Percentiles rank a stretch among this genome's conserved stretches.
Conservation (phyloP, 2,113 vertebrate genomes). For the Sylvietta virens region DNA sequence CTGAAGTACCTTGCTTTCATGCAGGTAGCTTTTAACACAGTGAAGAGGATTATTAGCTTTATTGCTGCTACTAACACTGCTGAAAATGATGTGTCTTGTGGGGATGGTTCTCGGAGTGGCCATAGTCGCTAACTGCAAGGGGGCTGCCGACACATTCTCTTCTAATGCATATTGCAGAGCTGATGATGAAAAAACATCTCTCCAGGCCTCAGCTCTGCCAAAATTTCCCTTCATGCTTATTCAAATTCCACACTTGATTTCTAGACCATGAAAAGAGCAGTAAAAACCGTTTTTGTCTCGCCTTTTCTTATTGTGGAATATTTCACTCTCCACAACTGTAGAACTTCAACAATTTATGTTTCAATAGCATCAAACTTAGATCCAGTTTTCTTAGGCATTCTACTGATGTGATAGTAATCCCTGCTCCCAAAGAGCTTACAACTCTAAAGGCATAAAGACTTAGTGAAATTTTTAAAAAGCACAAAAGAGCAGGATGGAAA, state of each 20-base stretch:
- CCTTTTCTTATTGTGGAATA: not conserved
- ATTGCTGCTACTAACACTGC: not conserved
- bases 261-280: not conserved
- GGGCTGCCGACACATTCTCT: not conserved
- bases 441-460: not conserved
- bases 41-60: constrained; percentile 1
- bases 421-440: not conserved
- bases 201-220: not conserved
- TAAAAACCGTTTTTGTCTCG: not conserved
- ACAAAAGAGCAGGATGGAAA: not conserved
- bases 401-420: not conserved
- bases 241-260: constrained; percentile 2
- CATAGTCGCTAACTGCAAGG: not conserved
- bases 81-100: not conserved
- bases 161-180: not conserved
- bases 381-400: not conserved
- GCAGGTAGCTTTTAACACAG: not conserved
- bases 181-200: not conserved
- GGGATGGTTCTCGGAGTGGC: not conserved
- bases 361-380: not conserved
- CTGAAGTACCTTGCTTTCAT: not conserved
- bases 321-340: not conserved
- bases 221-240: not conserved
- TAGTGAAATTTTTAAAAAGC: not conserved
- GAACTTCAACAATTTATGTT: not conserved